Evolutionary conservation across 2,797 vertebrate species (phyloP).

Genomic region (Cryptoblepharus egeriae): DNA sequence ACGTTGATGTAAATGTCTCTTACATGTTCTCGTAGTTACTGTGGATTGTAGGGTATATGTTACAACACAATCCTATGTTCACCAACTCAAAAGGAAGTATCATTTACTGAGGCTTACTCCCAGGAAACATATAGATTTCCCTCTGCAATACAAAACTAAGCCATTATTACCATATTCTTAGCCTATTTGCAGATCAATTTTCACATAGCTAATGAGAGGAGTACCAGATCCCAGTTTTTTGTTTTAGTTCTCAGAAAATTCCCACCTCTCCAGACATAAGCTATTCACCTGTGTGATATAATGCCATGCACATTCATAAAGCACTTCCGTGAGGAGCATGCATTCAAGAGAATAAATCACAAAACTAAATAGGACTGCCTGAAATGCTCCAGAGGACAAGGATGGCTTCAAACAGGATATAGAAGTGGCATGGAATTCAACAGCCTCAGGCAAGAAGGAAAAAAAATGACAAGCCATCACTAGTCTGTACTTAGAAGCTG

Average conservation of each 20-base stretch:
- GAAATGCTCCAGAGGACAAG: slow-evolving; percentile 9
- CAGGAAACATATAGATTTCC: too few species aligned
- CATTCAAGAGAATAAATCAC: slow-evolving; percentile 27
- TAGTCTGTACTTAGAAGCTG: slow-evolving; percentile 16
- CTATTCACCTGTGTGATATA: background rate
- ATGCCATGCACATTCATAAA: slow-evolving; percentile 1
- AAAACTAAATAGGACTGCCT: slow-evolving; percentile 22
- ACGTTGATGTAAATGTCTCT: too few species aligned
- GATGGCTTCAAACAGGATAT: slow-evolving; percentile 6
- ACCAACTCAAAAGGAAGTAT: too few species aligned
- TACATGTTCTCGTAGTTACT: too few species aligned
- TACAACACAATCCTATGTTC: too few species aligned
- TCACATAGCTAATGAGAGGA: background rate
- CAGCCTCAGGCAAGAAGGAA: background rate
- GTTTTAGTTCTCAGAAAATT: slow-evolving; percentile 10
- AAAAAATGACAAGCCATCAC: background rate
- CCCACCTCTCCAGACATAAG: background rate
- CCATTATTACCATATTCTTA: background rate
- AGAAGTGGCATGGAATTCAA: slow-evolving; percentile 1
- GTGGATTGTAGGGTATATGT: too few species aligned
- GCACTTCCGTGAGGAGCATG: background rate
- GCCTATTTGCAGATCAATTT: background rate
- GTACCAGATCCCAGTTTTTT: background rate
- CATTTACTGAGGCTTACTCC: too few species aligned
- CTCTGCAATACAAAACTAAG: background rate